Base-by-base conservation (phyloP, 2,113 vertebrate species). In the Rhodinocichla rosea region DNA sequence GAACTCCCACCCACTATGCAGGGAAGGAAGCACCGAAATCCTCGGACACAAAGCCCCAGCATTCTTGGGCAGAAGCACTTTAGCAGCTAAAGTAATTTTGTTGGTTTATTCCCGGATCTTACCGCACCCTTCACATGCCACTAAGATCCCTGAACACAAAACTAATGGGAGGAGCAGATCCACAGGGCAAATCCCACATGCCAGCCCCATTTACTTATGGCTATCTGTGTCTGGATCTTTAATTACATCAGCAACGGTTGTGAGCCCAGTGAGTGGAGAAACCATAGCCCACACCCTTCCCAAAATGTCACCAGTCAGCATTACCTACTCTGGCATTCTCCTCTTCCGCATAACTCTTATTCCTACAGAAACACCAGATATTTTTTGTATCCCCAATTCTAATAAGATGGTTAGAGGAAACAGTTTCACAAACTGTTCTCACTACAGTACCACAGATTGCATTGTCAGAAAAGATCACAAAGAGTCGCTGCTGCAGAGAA, bases 221-320 rank as follows among this genome's bases (percentile, higher is more conserved):
- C 98, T 98, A 98, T 97, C 96, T 98, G 98, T 96, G 89, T 98
- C 98, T 98, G 98, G 90, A 92, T 98, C 98, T 98, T 98, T 98
- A 98, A 98, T 97, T 91, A 98, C 98, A 97, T 98, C 98, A 90
- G 96, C 94, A 40, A 98, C 98, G 5, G 96, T 97, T 95, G 97
- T 97, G 94, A 98, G 97, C 92, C 97, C 98, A 84, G 96, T 67
- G 55, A 98, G 96, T 49, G 97, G 95, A 96, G 97, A 97, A 93
- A 96, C 95, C 98, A 98, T 96, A 95, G 76, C 59, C 97, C 96
- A 91, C 87, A 96, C 81, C 94, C 94, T 92, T 96, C 97, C 97
- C 96, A 95, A 96, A 64, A 95, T 28, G 47, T 77, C 95, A 95
- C 92, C 63, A 93, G 93, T 18, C 90, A 91, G 74, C 1, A 5